Evolutionary conservation across 1,140 invertebrate genomes (phyloP), one percentile per base, ranked within the genome.

Genomic region (Pogonognathellus flavescens): DNA sequence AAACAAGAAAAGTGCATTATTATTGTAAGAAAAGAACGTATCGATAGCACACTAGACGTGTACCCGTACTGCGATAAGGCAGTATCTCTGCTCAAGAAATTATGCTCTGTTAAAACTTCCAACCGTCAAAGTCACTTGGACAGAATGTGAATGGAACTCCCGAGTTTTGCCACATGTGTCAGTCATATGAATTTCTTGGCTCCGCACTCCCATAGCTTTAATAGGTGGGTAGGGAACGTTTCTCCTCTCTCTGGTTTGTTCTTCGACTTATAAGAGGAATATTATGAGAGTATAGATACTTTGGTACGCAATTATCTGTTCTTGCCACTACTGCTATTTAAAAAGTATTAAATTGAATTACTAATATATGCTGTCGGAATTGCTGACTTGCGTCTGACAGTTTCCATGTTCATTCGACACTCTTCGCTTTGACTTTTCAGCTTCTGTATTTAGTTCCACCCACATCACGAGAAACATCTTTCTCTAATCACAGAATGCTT

Each of bases 401-500:
- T 76, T 50, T 41, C 70, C 49, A 1, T 10, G 41, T 18, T 50
- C 11, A 13, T 49, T 31, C 41, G n/a, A 76, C 31, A 72, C 70
- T 66, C 70, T 76, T n/a, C 22, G 16, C 41, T 50, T 49, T 76
- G 70, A 76, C 31, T 50, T n/a, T n/a, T 76, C 1, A 76, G 70
- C 70, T 76, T 76, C 70, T 76, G 70, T 25, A 76, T 76, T 76
- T 76, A n/a, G 70, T 76, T 76, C 70, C 70, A 76, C 70, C 70
- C 70, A 76, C 70, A 76, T 50, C 70, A 76, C 11, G 16, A 76
- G 41, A 76, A 76, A 16, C 70, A 13, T 76, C 70, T 66, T 66
- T 76, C 70, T 57, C n/a, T 57, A 13, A 57, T 57, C n/a, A n/a
- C 11, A 57, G n/a, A 57, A n/a, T 57, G 53, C 53, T 57, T n/a